Evolutionary conservation across 2,888 invertebrate species (phyloP).

Genomic region (Caenorhabditis sp.): DNA sequence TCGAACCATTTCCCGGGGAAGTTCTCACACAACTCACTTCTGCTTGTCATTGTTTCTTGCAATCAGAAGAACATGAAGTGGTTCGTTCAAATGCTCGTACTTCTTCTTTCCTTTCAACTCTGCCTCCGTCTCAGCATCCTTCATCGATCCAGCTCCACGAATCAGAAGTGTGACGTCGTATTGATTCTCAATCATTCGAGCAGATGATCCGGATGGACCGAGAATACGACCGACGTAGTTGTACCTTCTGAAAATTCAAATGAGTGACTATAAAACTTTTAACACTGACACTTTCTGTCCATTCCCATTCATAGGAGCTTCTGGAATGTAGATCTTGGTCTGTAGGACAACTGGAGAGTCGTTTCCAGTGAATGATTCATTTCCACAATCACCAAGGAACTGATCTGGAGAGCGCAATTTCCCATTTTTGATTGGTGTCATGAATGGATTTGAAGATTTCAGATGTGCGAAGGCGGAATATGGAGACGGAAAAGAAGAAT

Average conservation of each 20-base stretch:
- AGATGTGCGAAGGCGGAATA: not conserved
- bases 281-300: constrained; percentile 43
- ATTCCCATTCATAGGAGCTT: constrained; percentile 60
- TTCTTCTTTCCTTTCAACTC: constrained; percentile 71
- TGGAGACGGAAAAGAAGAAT: not conserved
- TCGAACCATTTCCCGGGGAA: not conserved
- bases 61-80: constrained; percentile 77
- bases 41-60: constrained; percentile 66
- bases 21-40: constrained; percentile 86
- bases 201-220: constrained; percentile 80
- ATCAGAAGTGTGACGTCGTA: constrained; percentile 75
- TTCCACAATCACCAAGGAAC: constrained; percentile 30
- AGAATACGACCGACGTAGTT: constrained; percentile 80
- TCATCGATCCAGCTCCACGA: constrained; percentile 68
- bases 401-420: constrained; percentile 1
- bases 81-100: constrained; percentile 78
- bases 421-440: constrained; percentile 48
- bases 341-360: constrained; percentile 36
- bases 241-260: constrained; percentile 49
- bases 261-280: not conserved
- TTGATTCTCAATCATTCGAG: constrained; percentile 77
- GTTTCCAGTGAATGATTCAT: not conserved
- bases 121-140: constrained; percentile 70
- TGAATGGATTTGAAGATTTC: constrained; percentile 27
- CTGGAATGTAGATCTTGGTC: constrained; percentile 68